phyloP scores from a whole-genome alignment of 2,797 vertebrate genomes.

The Enoplosus armatus region DNA sequence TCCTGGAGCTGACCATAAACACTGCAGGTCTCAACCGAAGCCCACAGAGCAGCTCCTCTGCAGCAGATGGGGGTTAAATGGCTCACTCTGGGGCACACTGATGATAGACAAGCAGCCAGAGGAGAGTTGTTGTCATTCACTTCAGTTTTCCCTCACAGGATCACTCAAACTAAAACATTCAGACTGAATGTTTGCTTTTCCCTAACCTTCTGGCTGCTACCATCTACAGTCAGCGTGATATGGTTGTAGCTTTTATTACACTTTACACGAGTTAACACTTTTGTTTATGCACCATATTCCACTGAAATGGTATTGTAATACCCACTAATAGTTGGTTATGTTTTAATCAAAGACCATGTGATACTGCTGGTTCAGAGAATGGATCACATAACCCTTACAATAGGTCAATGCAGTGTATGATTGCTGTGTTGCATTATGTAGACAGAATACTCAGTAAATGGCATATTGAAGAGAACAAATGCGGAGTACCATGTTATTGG shows the following conservation, averaged over 20 bases:
- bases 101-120: constrained; percentile 35
- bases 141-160: constrained; percentile 20
- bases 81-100: constrained; percentile 29
- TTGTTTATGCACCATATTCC: constrained; percentile 10
- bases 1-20: constrained; percentile 44
- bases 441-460: not conserved
- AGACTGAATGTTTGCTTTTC: constrained; percentile 8
- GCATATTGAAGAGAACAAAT: not conserved
- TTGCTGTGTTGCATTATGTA: not conserved
- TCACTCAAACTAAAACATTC: constrained; percentile 9
- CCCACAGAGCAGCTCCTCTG: constrained; percentile 20
- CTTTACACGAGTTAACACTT: not conserved
- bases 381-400: not conserved
- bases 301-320: not conserved
- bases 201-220: not conserved
- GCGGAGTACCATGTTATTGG: not conserved
- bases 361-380: not conserved
- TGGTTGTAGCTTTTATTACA: not conserved
- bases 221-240: not conserved
- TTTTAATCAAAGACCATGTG: not conserved
- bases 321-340: not conserved
- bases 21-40: constrained; percentile 6
- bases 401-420: not conserved
- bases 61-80: constrained; percentile 51
- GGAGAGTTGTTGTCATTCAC: constrained; percentile 28